These are phyloP conservation scores for Porites lobata DNA, from an alignment of 92 coral and sea anemone species.

Conservation along the genomic window DNA sequence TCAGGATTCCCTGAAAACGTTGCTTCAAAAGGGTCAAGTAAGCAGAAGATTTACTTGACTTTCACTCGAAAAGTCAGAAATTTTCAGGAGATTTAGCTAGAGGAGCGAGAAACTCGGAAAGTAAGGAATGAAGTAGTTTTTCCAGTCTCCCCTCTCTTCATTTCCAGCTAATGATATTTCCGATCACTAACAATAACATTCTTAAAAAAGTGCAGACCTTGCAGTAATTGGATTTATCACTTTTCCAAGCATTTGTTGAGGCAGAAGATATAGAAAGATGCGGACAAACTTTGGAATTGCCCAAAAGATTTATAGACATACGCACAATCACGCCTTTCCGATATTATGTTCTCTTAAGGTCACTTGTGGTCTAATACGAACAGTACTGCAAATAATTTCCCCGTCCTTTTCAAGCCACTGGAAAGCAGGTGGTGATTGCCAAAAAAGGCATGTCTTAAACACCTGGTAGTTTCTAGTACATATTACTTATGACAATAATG, in stretches of 20 bases:
- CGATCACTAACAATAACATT: too few relatives aligned
- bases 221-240: too few relatives aligned
- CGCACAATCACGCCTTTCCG: constrained; percentile 8
- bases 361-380: constrained; percentile 1
- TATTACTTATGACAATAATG: too few relatives aligned
- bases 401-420: not conserved
- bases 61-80: not conserved
- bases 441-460: too few relatives aligned
- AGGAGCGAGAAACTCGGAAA: not conserved
- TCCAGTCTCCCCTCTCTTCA: not conserved
- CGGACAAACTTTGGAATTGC: not conserved
- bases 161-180: too few relatives aligned
- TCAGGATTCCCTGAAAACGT: not conserved
- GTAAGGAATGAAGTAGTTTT: not conserved
- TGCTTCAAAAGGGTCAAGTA: not conserved
- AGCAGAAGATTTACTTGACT: too few relatives aligned
- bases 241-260: too few relatives aligned
- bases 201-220: too few relatives aligned
- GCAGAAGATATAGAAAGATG: not conserved
- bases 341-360: not conserved
- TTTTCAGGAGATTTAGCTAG: too few relatives aligned
- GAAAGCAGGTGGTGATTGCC: too few relatives aligned
- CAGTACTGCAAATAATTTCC: not conserved
- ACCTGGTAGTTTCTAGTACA: too few relatives aligned
- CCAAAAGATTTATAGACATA: not conserved